A percentile compares a stretch with the other conserved stretches of the same genome.
These are phyloP conservation scores for Eudorcas thomsonii DNA, from an alignment of 2,113 vertebrate genomes.

Conservation along the genomic window DNA sequence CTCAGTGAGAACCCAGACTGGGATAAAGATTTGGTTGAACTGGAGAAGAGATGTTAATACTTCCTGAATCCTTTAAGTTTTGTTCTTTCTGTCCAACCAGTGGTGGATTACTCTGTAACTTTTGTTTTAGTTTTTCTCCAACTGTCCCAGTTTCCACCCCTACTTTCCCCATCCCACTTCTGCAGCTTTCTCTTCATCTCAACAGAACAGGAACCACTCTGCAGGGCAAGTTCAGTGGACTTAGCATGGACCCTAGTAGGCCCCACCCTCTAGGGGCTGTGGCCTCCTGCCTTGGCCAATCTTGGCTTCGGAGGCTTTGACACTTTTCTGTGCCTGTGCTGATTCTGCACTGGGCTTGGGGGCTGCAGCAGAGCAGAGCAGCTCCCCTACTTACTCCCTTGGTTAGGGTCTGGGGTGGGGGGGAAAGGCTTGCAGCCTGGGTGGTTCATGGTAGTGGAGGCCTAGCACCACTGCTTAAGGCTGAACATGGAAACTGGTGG, in stretches of 20 bases:
- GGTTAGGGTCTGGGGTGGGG: background rate
- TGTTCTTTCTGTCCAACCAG: background rate
- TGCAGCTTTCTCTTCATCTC: background rate
- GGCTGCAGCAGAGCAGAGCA: background rate
- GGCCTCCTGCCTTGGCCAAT: background rate
- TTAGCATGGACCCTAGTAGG: background rate
- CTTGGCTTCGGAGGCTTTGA: background rate
- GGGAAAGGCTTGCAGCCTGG: no score
- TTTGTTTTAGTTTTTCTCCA: background rate
- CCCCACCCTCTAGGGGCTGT: background rate
- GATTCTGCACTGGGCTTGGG: background rate
- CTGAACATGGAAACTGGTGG: background rate
- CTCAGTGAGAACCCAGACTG: background rate
- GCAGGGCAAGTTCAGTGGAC: background rate
- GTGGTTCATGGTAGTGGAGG: background rate
- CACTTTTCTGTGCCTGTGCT: background rate
- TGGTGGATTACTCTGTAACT: background rate
- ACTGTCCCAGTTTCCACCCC: background rate
- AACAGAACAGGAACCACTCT: background rate
- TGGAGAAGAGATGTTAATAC: background rate
- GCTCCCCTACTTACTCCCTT: background rate
- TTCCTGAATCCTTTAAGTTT: background rate
- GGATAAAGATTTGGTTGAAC: background rate
- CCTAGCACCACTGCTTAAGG: background rate
- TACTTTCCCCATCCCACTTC: background rate